phyloP scores from a whole-genome alignment of 2,113 vertebrate species.

The Oenanthe melanoleuca region DNA sequence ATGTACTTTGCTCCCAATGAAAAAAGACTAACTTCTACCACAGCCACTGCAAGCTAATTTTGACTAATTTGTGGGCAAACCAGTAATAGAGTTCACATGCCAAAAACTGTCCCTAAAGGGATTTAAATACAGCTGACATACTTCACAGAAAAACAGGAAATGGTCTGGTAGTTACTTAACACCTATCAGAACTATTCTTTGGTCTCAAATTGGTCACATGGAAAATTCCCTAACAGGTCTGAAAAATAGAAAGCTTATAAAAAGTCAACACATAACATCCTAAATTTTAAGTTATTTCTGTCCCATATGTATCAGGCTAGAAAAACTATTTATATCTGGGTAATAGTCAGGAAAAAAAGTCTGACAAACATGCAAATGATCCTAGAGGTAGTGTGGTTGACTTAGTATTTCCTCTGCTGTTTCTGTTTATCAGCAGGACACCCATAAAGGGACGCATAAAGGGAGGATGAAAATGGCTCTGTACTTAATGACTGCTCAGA shows the following conservation, averaged over 20 bases:
- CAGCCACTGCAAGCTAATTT: background rate
- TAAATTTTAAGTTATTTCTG: background rate
- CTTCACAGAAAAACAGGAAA: background rate
- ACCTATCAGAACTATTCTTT: background rate
- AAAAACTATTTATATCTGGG: background rate
- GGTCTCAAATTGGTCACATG: background rate
- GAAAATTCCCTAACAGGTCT: background rate
- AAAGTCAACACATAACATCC: background rate
- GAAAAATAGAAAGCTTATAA: background rate
- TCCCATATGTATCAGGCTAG: background rate
- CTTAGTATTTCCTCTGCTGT: background rate
- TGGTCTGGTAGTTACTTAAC: background rate
- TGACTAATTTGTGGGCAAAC: background rate
- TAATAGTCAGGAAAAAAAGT: background rate
- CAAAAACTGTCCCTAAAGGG: background rate
- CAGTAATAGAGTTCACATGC: background rate
- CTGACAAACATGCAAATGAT: background rate
- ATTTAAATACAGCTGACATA: background rate
- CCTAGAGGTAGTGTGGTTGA: background rate
- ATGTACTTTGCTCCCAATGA: background rate
- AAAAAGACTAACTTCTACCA: background rate
- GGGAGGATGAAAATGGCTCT: background rate
- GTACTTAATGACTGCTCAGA: background rate
- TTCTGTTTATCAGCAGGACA: background rate
- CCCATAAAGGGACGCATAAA: accelerated